A percentile compares a stretch with the other conserved stretches of the same genome.
Conservation (phyloP, 1,140 invertebrate genomes). For the Leptinotarsa defecta region DNA sequence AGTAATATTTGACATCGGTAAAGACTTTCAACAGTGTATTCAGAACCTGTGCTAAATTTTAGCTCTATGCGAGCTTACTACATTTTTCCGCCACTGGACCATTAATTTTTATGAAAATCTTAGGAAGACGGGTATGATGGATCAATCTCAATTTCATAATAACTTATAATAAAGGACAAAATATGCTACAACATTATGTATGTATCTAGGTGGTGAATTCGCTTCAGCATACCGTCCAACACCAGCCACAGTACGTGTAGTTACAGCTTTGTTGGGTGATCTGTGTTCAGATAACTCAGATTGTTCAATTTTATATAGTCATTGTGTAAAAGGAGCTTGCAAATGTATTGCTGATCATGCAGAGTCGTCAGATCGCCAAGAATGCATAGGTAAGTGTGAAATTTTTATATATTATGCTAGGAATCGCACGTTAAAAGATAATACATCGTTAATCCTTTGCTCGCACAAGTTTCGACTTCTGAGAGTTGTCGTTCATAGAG, state of each 20-base stretch:
- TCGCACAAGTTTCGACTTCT: no score
- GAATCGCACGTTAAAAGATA: no score
- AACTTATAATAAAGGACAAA: neutral
- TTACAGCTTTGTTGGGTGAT: slow-evolving; percentile 76
- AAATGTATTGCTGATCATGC: slow-evolving; percentile 68
- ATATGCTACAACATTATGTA: slow-evolving; percentile 7
- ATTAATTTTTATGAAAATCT: neutral
- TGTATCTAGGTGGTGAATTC: slow-evolving; percentile 48
- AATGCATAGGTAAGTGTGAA: slow-evolving; percentile 67
- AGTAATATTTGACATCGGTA: no score
- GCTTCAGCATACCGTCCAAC: slow-evolving; percentile 62
- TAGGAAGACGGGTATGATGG: no score
- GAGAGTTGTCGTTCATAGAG: no score
- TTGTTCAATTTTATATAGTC: slow-evolving; percentile 72
- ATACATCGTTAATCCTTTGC: no score
- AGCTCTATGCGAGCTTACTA: neutral
- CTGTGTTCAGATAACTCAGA: slow-evolving; percentile 74
- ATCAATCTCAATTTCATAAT: neutral
- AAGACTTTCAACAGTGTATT: neutral
- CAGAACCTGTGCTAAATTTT: neutral
- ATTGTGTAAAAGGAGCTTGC: slow-evolving; percentile 74
- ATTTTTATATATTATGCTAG: no score
- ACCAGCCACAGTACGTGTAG: slow-evolving; percentile 71
- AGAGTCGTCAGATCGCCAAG: slow-evolving; percentile 71
- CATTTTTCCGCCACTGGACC: neutral